Base-by-base conservation (phyloP, 2,888 invertebrate genomes). In the Maniola hyperantus region DNA sequence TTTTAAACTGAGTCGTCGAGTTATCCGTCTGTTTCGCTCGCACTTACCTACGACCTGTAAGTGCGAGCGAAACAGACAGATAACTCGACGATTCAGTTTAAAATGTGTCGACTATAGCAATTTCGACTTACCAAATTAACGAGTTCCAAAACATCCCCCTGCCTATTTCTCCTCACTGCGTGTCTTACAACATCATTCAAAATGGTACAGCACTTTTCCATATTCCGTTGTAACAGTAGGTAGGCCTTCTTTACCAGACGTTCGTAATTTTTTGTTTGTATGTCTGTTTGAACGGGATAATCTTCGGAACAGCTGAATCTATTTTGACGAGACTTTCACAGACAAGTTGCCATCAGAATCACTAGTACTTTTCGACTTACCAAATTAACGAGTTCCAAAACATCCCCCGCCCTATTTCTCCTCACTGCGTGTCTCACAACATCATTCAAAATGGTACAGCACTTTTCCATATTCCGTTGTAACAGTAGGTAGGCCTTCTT, bases 101-200 rank as follows among this genome's bases (percentile, higher is more conserved):
- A n/a, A n/a, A n/a, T n/a, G n/a, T n/a, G n/a, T n/a, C n/a, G n/a
- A n/a, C n/a, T n/a, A n/a, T n/a, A n/a, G n/a, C n/a, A 39, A 0
- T 39, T 5, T 4, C 15, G 55, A 74, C 79, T 77, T 71, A 88
- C 88, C 76, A 73, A 54, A 50, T 85, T 76, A 5, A 86, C 74
- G 2, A 85, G 58, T 5, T 79, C 78, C 65, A 84, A 34, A 0
- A 75, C 54, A 0, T 75, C 71, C 1, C 77, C 81, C 0, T 68
- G 69, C 53, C 72, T 76, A 13, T 68, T 76, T 58, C 66, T 77
- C 69, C 74, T 79, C 1, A 75, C 72, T 39, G 70, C 74, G 71
- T 66, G 74, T 34, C 77, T 80, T 4, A 86, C 73, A 0, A 83
- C 34, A 13, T 82, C 77, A 6, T 78, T 74, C 8, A 87, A 60